Conservation (phyloP, 2,888 invertebrate genomes). For the Ectemnius cavifrons region DNA sequence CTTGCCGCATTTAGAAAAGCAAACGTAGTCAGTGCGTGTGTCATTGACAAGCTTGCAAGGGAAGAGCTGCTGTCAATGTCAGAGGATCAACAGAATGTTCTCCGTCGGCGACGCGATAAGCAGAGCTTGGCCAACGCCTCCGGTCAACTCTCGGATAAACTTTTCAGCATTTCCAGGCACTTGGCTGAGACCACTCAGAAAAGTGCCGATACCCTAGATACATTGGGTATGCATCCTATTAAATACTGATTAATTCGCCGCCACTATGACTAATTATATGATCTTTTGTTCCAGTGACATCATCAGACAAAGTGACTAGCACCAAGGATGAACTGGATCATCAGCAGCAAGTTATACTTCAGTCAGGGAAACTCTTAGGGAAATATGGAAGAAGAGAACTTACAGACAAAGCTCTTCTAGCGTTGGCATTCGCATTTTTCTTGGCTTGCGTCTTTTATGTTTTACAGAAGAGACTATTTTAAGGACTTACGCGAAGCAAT, state of each 20-base stretch:
- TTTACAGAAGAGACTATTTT: conserved; percentile 93
- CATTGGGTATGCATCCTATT: conserved; percentile 79
- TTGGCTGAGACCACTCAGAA: conserved; percentile 92
- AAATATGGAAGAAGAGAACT: conserved; percentile 97
- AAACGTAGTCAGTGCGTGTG: conserved; percentile 87
- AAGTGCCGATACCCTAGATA: conserved; percentile 91
- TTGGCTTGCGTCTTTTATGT: conserved; percentile 95
- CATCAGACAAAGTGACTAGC: conserved; percentile 80
- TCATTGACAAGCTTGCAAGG: conserved; percentile 87
- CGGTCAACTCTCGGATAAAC: conserved; percentile 89
- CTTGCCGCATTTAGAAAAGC: conserved; percentile 89
- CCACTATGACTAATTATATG: neutral
- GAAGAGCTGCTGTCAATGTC: conserved; percentile 83
- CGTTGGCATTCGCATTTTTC: conserved; percentile 93
- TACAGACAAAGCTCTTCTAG: conserved; percentile 95
- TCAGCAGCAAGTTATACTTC: conserved; percentile 92
- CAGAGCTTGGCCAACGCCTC: conserved; percentile 85
- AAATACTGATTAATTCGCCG: neutral
- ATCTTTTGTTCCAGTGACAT: conserved; percentile 73
- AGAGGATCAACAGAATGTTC: conserved; percentile 81
- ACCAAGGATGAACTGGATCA: conserved; percentile 90
- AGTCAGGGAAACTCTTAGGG: conserved; percentile 93
- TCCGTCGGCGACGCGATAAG: conserved; percentile 85
- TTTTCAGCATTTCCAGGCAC: conserved; percentile 90
- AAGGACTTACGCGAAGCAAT: conserved; percentile 56